A percentile compares a stretch with the other conserved stretches of the same genome.
Conservation (phyloP, 2,113 vertebrate species). For the Rutilus rutilus region DNA sequence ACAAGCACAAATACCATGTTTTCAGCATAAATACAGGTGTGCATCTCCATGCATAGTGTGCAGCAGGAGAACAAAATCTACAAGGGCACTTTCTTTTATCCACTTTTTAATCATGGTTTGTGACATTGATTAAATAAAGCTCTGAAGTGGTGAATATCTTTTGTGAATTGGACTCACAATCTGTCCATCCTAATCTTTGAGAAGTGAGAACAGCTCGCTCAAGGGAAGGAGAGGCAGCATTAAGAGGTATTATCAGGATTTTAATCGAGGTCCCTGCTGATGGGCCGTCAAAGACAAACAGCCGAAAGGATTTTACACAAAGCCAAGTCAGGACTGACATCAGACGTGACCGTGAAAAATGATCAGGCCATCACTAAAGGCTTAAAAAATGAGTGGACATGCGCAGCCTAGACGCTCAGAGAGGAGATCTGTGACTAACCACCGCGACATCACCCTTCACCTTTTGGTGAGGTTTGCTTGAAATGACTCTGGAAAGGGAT, state of each 20-base stretch:
- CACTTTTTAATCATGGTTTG: background rate
- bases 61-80: background rate
- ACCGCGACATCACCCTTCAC: background rate
- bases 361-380: slow-evolving; percentile 2
- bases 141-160: slow-evolving; percentile 14
- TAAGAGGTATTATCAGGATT: slow-evolving; percentile 34
- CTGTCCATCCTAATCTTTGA: slow-evolving; percentile 28
- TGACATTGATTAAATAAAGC: slow-evolving; percentile 24
- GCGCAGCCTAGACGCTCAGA: background rate
- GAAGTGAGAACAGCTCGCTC: slow-evolving; percentile 9
- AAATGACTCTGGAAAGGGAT: background rate
- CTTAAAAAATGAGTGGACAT: background rate
- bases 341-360: slow-evolving; percentile 18
- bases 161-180: background rate
- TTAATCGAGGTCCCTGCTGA: slow-evolving; percentile 30
- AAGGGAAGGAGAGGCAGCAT: slow-evolving; percentile 1
- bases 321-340: slow-evolving; percentile 16
- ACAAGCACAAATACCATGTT: background rate
- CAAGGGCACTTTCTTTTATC: slow-evolving; percentile 21
- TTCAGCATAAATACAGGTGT: slow-evolving; percentile 32
- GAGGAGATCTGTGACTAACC: slow-evolving; percentile 16
- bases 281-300: slow-evolving; percentile 14
- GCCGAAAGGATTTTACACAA: slow-evolving; percentile 2
- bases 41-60: background rate
- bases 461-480: background rate